These are phyloP conservation scores for Tragelaphus imberbis DNA, from an alignment of 2,113 vertebrate species.

Conservation along the genomic window DNA sequence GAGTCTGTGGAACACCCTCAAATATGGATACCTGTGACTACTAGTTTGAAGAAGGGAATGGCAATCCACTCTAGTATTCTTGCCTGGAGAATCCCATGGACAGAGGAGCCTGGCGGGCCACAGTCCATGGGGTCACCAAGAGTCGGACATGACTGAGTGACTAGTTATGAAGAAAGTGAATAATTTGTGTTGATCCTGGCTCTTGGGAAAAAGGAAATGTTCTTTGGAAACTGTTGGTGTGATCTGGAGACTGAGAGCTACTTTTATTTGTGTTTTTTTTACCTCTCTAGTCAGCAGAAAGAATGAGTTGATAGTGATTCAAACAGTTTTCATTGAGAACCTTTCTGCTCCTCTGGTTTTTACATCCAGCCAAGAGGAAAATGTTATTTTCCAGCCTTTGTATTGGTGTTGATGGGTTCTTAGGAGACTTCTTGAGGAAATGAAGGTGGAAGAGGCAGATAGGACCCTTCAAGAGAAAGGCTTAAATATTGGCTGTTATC, in stretches of 20 bases:
- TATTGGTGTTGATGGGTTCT: slow-evolving; percentile 53
- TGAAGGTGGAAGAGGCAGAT: slow-evolving; percentile 61
- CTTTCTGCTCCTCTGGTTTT: slow-evolving; percentile 1
- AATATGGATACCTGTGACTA: background rate
- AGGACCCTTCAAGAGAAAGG: slow-evolving; percentile 49
- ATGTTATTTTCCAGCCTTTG: slow-evolving; percentile 63
- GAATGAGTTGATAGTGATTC: slow-evolving; percentile 36
- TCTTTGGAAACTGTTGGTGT: background rate
- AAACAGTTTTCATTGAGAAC: slow-evolving; percentile 21
- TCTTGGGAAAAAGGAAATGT: background rate
- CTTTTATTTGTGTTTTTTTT: background rate
- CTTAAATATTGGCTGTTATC: slow-evolving; percentile 19
- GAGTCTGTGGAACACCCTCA: slow-evolving; percentile 21
- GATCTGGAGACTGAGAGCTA: background rate
- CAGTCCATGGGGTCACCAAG: background rate
- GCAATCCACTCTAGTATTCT: background rate
- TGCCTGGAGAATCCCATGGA: background rate
- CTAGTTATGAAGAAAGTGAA: background rate
- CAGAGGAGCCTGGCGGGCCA: background rate
- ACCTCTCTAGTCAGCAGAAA: background rate
- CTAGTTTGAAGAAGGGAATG: background rate
- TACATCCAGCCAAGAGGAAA: slow-evolving; percentile 60
- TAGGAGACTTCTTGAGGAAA: slow-evolving; percentile 30
- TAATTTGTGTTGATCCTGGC: background rate
- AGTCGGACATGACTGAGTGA: fast-evolving